phyloP scores from a whole-genome alignment of 2,113 vertebrate genomes.

The Myiagra hebetior region DNA sequence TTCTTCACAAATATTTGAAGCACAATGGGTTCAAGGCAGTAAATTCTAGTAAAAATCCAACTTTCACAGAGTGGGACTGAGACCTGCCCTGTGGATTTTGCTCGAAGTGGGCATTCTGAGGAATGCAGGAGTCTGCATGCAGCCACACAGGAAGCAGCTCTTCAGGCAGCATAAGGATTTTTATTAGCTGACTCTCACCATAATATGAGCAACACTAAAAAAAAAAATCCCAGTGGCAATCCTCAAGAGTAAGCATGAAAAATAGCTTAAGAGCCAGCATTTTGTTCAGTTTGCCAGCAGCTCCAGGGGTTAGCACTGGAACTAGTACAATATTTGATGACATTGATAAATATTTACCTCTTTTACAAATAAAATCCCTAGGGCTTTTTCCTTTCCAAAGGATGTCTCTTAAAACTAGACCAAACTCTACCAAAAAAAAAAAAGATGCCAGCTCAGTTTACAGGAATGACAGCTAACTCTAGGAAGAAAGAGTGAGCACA shows the following conservation, averaged over 20 bases:
- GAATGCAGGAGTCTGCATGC: neutral
- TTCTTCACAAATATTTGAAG: conserved; percentile 1
- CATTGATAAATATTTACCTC: neutral
- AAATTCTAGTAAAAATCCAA: neutral
- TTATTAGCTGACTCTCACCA: neutral
- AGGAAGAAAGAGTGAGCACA: neutral
- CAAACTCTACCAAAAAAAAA: neutral
- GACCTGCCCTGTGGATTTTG: neutral
- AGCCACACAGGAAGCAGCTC: neutral
- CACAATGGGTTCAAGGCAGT: neutral
- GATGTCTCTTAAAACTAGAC: neutral
- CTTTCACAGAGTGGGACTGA: neutral
- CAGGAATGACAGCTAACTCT: neutral
- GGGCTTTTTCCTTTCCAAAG: neutral
- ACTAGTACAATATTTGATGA: neutral
- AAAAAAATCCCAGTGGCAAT: neutral
- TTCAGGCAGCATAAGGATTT: neutral
- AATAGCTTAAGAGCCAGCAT: neutral
- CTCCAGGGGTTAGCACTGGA: neutral
- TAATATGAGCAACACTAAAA: neutral
- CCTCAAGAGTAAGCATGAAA: neutral
- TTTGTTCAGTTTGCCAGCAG: neutral
- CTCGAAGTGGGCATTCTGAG: neutral
- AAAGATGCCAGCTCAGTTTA: neutral
- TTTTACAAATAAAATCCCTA: neutral